Conservation (phyloP, 2,888 invertebrate genomes). For the Meteorus colon region DNA sequence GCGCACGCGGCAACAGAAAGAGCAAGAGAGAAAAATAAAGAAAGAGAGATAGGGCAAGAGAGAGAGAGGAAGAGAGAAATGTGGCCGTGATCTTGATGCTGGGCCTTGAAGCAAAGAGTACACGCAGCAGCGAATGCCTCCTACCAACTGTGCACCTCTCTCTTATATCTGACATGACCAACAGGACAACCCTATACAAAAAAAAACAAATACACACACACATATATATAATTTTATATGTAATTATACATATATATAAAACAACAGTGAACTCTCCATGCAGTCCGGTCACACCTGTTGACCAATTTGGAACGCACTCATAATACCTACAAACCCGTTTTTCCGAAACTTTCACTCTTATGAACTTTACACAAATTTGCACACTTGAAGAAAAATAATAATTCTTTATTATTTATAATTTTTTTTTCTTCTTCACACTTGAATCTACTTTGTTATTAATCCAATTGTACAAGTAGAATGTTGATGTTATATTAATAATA, state of each 20-base stretch:
- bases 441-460: not conserved
- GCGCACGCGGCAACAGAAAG: constrained; percentile 26
- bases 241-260: not conserved
- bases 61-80: constrained; percentile 2
- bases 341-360: constrained; percentile 33
- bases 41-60: not conserved
- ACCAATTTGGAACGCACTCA: constrained; percentile 17
- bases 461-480: not conserved
- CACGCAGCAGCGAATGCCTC: constrained; percentile 25
- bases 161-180: constrained; percentile 11
- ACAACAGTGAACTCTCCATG: constrained; percentile 14
- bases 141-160: constrained; percentile 4
- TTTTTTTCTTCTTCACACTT: not conserved
- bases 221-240: not conserved
- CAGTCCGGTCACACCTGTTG: constrained; percentile 26
- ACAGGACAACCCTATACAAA: not conserved
- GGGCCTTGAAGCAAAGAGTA: constrained; percentile 34
- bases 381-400: not conserved
- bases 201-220: not conserved
- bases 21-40: not conserved
- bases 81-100: constrained; percentile 46
- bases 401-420: not conserved
- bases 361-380: constrained; percentile 1
- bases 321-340: constrained; percentile 13
- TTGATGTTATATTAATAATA: not conserved